These are phyloP conservation scores for Pandemis heparana DNA, from an alignment of 2,888 invertebrate genomes.

Conservation along the genomic window DNA sequence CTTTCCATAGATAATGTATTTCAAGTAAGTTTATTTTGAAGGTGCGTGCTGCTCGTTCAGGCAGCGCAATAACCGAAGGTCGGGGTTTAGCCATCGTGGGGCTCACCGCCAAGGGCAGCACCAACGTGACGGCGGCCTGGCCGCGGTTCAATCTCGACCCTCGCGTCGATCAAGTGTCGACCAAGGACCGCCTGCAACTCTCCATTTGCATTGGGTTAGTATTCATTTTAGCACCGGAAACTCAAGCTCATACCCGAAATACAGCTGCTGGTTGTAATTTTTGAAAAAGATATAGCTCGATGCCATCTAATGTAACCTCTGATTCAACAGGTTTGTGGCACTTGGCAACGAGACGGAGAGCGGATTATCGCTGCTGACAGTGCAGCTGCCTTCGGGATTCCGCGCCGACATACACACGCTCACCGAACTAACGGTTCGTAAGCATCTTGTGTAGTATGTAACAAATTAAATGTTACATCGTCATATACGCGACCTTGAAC, in stretches of 20 bases:
- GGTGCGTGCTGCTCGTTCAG: slow-evolving; percentile 83
- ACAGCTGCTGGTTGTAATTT: background rate
- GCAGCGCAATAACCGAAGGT: slow-evolving; percentile 92
- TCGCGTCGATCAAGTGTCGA: slow-evolving; percentile 92
- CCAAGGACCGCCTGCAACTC: slow-evolving; percentile 90
- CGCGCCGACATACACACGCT: slow-evolving; percentile 92
- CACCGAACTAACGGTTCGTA: slow-evolving; percentile 85
- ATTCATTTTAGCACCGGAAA: background rate
- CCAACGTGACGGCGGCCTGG: slow-evolving; percentile 95
- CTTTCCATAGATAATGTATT: background rate
- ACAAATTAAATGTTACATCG: too few species aligned
- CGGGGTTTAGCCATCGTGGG: slow-evolving; percentile 92
- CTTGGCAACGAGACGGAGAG: slow-evolving; percentile 89
- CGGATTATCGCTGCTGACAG: slow-evolving; percentile 96
- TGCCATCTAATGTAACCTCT: too few species aligned
- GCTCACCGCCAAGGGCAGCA: slow-evolving; percentile 92
- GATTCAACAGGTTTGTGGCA: slow-evolving; percentile 85
- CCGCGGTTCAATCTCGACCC: slow-evolving; percentile 95
- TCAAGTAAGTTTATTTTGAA: slow-evolving; percentile 44
- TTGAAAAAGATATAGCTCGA: background rate
- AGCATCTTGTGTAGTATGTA: background rate
- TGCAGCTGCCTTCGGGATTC: slow-evolving; percentile 96
- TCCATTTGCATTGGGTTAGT: slow-evolving; percentile 91
- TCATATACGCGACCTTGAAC: too few species aligned
- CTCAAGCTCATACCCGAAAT: background rate